Evolutionary conservation across 2,113 vertebrate genomes (phyloP), one percentile per base, ranked within the genome.

Genomic region (Galbula dea): DNA sequence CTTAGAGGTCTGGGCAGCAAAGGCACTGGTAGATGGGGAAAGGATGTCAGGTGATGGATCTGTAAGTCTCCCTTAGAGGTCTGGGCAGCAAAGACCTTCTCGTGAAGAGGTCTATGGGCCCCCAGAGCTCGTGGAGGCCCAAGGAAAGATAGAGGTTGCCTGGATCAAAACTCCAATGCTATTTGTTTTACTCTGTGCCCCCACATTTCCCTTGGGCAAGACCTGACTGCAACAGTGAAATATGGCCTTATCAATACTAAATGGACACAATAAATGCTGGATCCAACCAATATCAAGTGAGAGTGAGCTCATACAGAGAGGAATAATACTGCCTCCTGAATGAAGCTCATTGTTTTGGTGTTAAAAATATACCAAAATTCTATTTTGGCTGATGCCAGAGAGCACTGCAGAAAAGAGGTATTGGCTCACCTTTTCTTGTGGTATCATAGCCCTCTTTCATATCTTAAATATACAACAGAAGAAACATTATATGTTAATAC

Each of bases 401-500:
- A 87, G 65, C 57, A 78, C 37, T 59, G 41, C 24, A 49, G 61
- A 63, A 87, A 90, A 85, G 36, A 86, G 12, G 59, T 36, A 45
- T 63, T 45, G 11, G 46, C 81, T 94, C 61, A 71, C 71, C 72
- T 81, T 85, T 72, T 36, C 41, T 78, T 63, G 48, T 78, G 22
- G 49, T 74, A 78, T 76, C 88, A 86, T 89, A 95, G 39, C 48
- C 45, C 36, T 68, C 89, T 87, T 94, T 93, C 80, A 76, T 94
- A 84, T 83, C 72, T 61, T 88, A 90, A 95, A 86, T 81, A 78
- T 48, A 79, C 81, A 65, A 88, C 78, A 65, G 48, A 93, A 94
- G 90, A 88, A 94, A 95, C 83, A 79, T 89, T 92, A 76, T 83
- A 93, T 91, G 82, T 88, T 96, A 96, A 95, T 95, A 91, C 91